Evolutionary conservation across 2,888 invertebrate genomes (phyloP), one percentile per base, ranked within the genome.

Genomic region (Liodrosophila aerea): DNA sequence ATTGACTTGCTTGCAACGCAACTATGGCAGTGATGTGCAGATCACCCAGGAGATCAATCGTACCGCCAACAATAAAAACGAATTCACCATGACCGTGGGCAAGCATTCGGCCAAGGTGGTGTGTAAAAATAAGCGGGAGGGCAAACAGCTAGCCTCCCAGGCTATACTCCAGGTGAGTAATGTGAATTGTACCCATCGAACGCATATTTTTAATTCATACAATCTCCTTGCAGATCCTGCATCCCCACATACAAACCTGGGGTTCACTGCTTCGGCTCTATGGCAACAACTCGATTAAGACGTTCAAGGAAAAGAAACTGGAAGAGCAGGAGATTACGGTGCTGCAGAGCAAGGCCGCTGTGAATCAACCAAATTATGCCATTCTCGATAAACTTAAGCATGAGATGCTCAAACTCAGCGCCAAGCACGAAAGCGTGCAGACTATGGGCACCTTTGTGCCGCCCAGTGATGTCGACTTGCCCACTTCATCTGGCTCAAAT

Each of bases 61-160:
- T 27, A 91, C 96, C 43, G 95, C 96, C 85, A 95, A 96, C 87
- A 97, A 98, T 90, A 95, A 95, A 86, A 97, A 97, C 87, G 96
- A 98, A 91, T 95, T 97, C 87, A 96, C 95, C 29, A 97, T 99
- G 96, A 94, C 93, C 8, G 98, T 98, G 34, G 98, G 98, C 45
- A 96, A 97, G 88, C 97, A 98, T 88, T 93, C 93, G 8, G 97
- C 96, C 1, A 95, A 95, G 15, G 97, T 98, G 15, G 92, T 94
- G n/a, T 98, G 98, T 89, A 95, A 96, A 89, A 99, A 98, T 91
- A 99, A 99, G 90, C 93, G 97, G 83, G 97, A 97, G 69, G 99
- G 98, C 4, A 98, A 98, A 89, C 99, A 99, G 88, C 91, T 95
- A 74, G 99, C 99, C 12, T 96, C 98, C 3, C 99, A 99, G 90